These are phyloP conservation scores for Naja naja DNA, from an alignment of 2,113 vertebrate genomes.

Conservation along the genomic window DNA sequence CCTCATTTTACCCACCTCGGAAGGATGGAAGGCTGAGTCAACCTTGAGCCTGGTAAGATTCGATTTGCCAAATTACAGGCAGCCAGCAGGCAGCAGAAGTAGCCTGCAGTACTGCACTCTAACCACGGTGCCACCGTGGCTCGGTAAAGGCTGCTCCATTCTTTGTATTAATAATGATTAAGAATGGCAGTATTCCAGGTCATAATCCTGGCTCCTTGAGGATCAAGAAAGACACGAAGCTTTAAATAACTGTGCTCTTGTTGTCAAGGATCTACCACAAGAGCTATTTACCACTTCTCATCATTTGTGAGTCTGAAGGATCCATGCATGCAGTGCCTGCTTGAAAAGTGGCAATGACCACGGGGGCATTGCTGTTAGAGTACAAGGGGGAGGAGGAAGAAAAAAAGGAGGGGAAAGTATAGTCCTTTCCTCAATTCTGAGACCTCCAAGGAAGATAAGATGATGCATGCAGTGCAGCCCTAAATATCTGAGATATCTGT, in stretches of 20 bases:
- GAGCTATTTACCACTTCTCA: neutral
- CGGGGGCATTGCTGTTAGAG: neutral
- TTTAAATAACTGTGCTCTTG: neutral
- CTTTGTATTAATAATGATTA: neutral
- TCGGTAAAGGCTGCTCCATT: neutral
- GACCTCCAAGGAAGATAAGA: neutral
- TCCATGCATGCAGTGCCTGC: neutral
- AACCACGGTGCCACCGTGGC: no score
- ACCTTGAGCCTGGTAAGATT: no score
- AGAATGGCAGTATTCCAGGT: neutral
- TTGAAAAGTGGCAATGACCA: neutral
- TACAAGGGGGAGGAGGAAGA: neutral
- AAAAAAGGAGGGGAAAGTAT: neutral
- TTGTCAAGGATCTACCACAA: neutral
- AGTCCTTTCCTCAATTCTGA: neutral
- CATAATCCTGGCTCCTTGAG: neutral
- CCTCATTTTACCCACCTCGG: no score
- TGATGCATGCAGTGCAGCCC: neutral
- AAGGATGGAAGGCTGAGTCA: no score
- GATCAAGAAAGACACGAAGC: neutral
- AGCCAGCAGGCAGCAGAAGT: no score
- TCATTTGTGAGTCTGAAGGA: neutral
- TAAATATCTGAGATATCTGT: neutral
- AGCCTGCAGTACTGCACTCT: no score
- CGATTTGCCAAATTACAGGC: no score